Evolutionary conservation across 2,888 invertebrate species (phyloP), one percentile per base, ranked within the genome.

Genomic region (Dione vanillae): DNA sequence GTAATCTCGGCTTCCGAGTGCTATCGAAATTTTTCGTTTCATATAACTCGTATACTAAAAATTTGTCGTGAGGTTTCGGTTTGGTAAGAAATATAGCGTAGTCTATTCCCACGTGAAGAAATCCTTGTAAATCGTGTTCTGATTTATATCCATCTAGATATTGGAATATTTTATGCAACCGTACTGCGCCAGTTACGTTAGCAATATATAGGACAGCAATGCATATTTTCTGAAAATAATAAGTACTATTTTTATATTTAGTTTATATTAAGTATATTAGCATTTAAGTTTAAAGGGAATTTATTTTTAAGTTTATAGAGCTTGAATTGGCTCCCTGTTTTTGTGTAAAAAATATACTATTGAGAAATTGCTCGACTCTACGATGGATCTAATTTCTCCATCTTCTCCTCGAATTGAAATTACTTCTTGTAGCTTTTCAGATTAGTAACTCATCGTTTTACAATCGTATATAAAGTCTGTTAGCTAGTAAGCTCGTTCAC

Each of bases 91-190:
- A 89, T 1, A 92, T 79, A 0, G 90, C 83, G 73, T 92, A 92
- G 9, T 91, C 88, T 45, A 83, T 79, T 0, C 92, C 92, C 0
- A 92, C 80, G 71, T 92, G 92, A 0, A 92, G 85, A 54, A 83
- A 86, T 0, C 92, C 91, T 71, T 80, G 76, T 0, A 90, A 79
- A 11, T 82, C 79, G 70, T 89, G 81, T 58, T 90, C 88, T 0
- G 90, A 84, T 79, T 78, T 85, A 74, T 73, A 85, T 1, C 91
- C 91, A 40, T 92, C 90, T n/a, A 92, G 64, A 47, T 82, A 87
- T 76, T 89, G 88, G 70, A 92, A 91, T 7, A 92, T 71, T 45
- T 83, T 90, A 74, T 90, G 82, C 0, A 92, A 85, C n/a, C 92
- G 86, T 0, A 88, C 85, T 8, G 85, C 80, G 40, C 16, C 61